Evolutionary conservation across 2,797 vertebrate genomes (phyloP).

Genomic region (Octomys mimax): DNA sequence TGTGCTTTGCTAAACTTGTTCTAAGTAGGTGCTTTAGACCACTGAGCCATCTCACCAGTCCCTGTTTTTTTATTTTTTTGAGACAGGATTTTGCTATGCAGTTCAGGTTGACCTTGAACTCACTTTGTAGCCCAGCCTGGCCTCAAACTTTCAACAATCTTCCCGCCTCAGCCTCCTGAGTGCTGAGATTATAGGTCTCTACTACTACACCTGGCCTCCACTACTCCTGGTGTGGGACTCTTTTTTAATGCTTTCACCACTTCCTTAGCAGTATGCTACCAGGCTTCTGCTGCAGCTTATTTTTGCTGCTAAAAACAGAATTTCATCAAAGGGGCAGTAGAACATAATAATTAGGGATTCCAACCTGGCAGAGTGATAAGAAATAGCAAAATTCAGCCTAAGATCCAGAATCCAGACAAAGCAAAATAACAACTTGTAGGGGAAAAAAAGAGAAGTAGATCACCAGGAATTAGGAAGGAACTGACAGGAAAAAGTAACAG

Average conservation of each 20-base stretch:
- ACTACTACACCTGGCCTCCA: no score
- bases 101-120: no score
- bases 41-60: no score
- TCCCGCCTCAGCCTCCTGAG: no score
- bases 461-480: neutral
- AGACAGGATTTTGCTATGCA: no score
- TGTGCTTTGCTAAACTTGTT: no score
- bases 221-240: neutral
- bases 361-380: neutral
- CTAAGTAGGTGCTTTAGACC: no score
- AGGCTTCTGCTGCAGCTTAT: constrained; percentile 35
- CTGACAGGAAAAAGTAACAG: neutral
- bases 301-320: constrained; percentile 29
- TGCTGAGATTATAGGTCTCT: no score
- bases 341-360: constrained; percentile 47
- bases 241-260: constrained; percentile 7
- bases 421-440: neutral
- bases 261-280: constrained; percentile 15
- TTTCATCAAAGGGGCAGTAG: constrained; percentile 17
- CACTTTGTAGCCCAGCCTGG: no score
- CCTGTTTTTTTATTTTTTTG: no score
- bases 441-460: neutral
- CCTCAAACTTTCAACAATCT: no score
- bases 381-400: constrained; percentile 33
- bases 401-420: neutral